Evolutionary conservation across 2,888 invertebrate genomes (phyloP).

Genomic region (Candidula unifasciata): DNA sequence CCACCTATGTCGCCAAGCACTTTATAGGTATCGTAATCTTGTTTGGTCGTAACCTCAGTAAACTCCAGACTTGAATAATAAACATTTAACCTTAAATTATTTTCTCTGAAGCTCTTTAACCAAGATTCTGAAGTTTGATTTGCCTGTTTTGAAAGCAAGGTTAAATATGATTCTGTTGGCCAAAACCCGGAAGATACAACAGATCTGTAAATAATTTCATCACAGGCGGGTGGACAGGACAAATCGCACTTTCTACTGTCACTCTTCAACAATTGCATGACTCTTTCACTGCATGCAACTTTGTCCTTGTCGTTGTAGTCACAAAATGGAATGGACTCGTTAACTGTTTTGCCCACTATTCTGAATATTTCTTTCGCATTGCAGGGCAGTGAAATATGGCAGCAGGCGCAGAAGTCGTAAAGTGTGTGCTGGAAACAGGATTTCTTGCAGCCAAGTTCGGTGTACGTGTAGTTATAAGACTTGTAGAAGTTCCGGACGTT

Average conservation of each 20-base stretch:
- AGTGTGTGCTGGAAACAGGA: not conserved
- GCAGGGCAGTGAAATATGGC: not conserved
- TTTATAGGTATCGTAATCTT: not conserved
- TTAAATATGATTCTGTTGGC: not conserved
- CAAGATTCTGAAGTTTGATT: not conserved
- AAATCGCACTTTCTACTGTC: not conserved
- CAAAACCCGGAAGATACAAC: not conserved
- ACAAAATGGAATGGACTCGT: too few species aligned
- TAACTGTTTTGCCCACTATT: not conserved
- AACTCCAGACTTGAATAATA: not conserved
- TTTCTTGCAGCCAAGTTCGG: not conserved
- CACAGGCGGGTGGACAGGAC: not conserved
- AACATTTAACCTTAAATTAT: not conserved
- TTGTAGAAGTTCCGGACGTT: not conserved
- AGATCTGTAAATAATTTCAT: not conserved
- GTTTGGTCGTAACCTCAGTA: not conserved
- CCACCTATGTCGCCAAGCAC: slow-evolving; percentile 8
- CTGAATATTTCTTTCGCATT: not conserved
- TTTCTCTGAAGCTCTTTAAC: not conserved
- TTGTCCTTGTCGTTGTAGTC: not conserved
- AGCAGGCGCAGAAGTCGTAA: not conserved
- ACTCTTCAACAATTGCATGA: not conserved
- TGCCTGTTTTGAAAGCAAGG: not conserved
- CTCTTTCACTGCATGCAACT: not conserved
- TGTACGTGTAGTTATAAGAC: not conserved